Percentiles rank a stretch among this genome's conserved stretches.
Conservation (phyloP, 1,140 invertebrate species). For the Agrypnia vestita region DNA sequence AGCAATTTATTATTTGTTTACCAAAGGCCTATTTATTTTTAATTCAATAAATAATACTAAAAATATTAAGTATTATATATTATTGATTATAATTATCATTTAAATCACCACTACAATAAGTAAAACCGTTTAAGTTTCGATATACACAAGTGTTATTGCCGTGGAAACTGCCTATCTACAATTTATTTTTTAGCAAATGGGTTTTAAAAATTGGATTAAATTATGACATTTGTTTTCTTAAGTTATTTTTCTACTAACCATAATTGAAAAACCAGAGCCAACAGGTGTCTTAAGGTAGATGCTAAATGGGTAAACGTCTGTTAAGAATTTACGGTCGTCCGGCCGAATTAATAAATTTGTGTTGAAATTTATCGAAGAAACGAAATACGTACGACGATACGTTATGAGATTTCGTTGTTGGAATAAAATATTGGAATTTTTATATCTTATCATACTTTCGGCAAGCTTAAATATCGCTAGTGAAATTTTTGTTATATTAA, state of each 20-base stretch:
- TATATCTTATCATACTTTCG: not conserved
- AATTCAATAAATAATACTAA: no score
- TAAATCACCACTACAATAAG: no score
- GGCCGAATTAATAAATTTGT: slow-evolving; percentile 17
- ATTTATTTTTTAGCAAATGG: no score
- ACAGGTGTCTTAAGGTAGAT: slow-evolving; percentile 21
- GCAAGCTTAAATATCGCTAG: not conserved
- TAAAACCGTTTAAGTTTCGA: no score
- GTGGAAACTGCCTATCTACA: no score
- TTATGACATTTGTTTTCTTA: no score
- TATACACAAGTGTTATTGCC: no score
- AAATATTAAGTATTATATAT: no score
- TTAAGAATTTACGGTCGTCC: slow-evolving; percentile 19
- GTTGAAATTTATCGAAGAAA: slow-evolving; percentile 8
- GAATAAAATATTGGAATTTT: not conserved
- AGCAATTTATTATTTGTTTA: no score
- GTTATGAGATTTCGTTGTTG: slow-evolving; percentile 6
- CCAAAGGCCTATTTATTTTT: no score
- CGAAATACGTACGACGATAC: not conserved
- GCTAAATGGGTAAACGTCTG: not conserved
- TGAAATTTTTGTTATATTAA: not conserved
- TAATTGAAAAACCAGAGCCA: not conserved
- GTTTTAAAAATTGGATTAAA: no score
- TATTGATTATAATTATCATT: no score
- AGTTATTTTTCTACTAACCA: slow-evolving; percentile 1